A percentile compares a stretch with the other conserved stretches of the same genome.
These are phyloP conservation scores for Dolichopus griseipennis DNA, from an alignment of 2,888 invertebrate species.

Conservation along the genomic window DNA sequence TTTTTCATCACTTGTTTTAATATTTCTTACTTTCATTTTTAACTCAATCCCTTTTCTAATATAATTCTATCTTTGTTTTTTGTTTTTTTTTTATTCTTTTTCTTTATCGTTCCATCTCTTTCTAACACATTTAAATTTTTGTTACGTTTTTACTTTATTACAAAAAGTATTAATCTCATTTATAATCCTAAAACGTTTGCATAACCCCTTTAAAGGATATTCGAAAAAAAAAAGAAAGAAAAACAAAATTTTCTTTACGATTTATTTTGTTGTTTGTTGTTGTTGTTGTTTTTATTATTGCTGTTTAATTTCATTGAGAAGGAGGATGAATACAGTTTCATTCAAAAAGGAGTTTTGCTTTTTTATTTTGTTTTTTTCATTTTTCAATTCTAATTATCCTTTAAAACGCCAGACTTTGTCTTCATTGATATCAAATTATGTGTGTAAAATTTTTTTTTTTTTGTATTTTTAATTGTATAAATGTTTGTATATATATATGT, in stretches of 20 bases:
- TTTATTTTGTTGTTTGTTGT: not conserved
- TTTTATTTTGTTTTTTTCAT: no score
- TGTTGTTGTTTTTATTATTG: not conserved
- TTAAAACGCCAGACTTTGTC: not conserved
- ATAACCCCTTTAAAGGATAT: slow-evolving; percentile 7
- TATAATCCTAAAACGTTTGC: slow-evolving; percentile 12
- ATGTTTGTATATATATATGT: no score
- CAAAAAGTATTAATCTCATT: slow-evolving; percentile 10
- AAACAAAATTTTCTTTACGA: no score
- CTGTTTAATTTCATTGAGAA: not conserved
- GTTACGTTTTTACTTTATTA: not conserved
- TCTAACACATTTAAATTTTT: not conserved
- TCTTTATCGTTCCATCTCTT: not conserved
- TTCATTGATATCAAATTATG: not conserved
- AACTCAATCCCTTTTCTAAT: no score
- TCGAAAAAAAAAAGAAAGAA: no score
- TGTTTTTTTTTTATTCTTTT: not conserved
- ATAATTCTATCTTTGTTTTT: no score
- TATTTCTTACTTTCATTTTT: no score
- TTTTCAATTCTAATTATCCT: not conserved
- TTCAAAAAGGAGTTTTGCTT: no score
- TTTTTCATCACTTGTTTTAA: no score
- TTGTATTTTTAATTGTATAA: no score
- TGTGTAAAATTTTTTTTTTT: not conserved
- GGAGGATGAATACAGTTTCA: not conserved